Conservation (phyloP, 2,113 vertebrate species). For the Miniopterus natalensis region DNA sequence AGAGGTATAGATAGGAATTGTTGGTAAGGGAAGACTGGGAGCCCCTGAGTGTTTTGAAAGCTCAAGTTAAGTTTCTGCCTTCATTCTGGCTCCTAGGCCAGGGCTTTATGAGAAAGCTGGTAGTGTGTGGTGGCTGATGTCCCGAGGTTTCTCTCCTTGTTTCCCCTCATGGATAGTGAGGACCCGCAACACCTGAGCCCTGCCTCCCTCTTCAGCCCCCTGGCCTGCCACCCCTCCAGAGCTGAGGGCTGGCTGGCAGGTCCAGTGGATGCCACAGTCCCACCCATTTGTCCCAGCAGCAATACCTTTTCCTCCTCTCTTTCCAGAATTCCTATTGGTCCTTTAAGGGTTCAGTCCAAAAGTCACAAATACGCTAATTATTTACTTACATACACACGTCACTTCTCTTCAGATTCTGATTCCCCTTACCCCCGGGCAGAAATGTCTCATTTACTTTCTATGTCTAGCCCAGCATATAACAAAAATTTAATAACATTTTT, state of each 20-base stretch:
- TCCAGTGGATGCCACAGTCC: not conserved
- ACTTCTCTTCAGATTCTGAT: not conserved
- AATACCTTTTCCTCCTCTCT: not conserved
- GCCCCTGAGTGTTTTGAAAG: not conserved
- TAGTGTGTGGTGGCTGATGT: not conserved
- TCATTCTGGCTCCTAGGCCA: not conserved
- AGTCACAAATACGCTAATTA: not conserved
- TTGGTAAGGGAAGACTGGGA: not conserved
- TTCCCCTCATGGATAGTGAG: not conserved
- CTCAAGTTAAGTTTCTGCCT: not conserved
- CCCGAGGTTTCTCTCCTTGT: not conserved
- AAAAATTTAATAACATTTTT: not conserved
- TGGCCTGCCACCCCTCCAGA: not conserved
- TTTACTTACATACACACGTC: not conserved
- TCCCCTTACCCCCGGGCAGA: not conserved
- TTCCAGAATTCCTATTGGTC: constrained; percentile 13
- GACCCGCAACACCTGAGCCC: not conserved
- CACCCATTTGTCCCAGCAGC: not conserved
- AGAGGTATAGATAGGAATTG: not conserved
- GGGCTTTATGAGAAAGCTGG: not conserved
- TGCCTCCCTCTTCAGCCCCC: not conserved
- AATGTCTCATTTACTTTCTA: constrained; percentile 42
- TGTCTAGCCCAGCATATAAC: not conserved
- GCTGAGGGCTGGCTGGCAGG: not conserved
- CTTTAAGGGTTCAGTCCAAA: not conserved